These are phyloP conservation scores for Ataeniobius toweri DNA, from an alignment of 2,797 vertebrate genomes.

Conservation along the genomic window DNA sequence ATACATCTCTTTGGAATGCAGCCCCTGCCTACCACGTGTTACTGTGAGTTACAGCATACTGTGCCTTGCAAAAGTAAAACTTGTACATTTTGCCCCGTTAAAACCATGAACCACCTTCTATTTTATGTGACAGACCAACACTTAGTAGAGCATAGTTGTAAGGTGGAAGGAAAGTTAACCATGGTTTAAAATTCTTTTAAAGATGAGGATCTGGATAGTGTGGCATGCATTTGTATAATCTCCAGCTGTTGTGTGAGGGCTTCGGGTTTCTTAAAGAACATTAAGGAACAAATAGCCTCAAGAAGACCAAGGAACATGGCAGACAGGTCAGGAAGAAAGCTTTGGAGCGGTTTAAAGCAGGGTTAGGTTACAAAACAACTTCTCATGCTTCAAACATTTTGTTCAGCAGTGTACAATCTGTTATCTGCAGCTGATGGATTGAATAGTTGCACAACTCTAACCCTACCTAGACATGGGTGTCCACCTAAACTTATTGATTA, in stretches of 20 bases:
- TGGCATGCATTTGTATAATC: neutral
- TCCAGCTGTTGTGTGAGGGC: neutral
- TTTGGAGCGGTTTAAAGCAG: neutral
- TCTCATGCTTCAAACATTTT: neutral
- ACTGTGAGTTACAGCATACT: neutral
- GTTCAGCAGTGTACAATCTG: neutral
- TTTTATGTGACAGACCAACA: neutral
- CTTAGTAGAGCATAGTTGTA: neutral
- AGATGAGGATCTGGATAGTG: neutral
- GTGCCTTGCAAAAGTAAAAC: neutral
- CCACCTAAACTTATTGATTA: neutral
- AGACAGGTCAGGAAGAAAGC: neutral
- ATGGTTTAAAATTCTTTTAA: neutral
- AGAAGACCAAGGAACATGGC: neutral
- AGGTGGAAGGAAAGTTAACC: neutral
- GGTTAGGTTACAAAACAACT: neutral
- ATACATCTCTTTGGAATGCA: conserved; percentile 54
- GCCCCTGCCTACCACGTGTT: conserved; percentile 35
- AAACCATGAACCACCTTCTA: neutral
- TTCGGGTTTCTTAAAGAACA: neutral
- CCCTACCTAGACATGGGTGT: neutral
- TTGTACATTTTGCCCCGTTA: neutral
- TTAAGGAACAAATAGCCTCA: neutral
- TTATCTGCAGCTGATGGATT: neutral
- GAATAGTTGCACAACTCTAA: neutral